Conservation (phyloP, 2,888 invertebrate species). For the Seira sanloemensis region DNA sequence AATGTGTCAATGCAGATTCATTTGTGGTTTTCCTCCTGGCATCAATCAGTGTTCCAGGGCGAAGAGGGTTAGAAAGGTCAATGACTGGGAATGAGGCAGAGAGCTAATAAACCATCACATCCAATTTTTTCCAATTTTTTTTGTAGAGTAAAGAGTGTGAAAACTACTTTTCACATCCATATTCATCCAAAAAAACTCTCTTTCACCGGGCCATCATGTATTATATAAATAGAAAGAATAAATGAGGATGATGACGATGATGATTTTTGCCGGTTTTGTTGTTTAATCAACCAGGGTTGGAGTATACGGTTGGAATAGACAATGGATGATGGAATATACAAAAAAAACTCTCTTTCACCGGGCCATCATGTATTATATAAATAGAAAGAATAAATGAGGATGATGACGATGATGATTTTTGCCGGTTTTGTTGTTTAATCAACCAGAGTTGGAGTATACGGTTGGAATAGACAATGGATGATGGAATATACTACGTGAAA, state of each 20-base stretch:
- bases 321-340: background rate
- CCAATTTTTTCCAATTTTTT: no score
- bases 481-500: background rate
- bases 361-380: no score
- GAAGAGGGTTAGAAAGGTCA: constrained; percentile 2
- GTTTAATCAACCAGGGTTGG: constrained; percentile 8
- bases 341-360: background rate
- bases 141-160: background rate
- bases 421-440: constrained; percentile 7
- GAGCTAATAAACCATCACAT: no score
- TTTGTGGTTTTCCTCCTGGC: background rate
- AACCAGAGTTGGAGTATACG: background rate
- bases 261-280: background rate
- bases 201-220: no score
- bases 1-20: background rate
- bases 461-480: background rate
- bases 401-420: background rate
- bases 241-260: background rate
- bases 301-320: background rate
- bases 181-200: no score
- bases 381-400: background rate
- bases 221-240: no score
- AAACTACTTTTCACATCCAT: constrained; percentile 2
- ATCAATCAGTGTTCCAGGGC: no score
- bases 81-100: background rate